Evolutionary conservation across 2,888 invertebrate species (phyloP).

Genomic region (Megalurothrips usitatus): DNA sequence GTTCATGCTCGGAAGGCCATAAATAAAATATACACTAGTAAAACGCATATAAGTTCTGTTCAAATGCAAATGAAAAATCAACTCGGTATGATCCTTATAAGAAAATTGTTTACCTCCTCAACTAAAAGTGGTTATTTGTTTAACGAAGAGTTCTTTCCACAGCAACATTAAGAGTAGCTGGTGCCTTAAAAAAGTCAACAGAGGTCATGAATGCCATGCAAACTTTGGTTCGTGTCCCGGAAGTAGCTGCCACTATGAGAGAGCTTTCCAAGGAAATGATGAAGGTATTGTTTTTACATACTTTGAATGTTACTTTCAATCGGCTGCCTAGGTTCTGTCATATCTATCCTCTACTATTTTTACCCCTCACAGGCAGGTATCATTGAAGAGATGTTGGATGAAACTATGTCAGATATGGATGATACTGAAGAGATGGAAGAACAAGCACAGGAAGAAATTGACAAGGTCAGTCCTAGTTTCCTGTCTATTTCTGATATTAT

Average conservation of each 20-base stretch:
- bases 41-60: constrained; percentile 95
- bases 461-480: constrained; percentile 58
- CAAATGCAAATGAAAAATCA: constrained; percentile 98
- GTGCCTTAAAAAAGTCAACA: constrained; percentile 88
- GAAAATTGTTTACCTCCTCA: neutral
- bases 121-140: constrained; percentile 6
- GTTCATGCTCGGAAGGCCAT: constrained; percentile 82
- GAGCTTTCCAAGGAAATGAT: constrained; percentile 99
- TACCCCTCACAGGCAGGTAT: constrained; percentile 70
- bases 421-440: constrained; percentile 95
- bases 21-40: constrained; percentile 88
- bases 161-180: constrained; percentile 93
- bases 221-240: constrained; percentile 80
- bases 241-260: constrained; percentile 93
- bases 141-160: constrained; percentile 38
- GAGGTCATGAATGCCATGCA: constrained; percentile 99
- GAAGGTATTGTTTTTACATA: constrained; percentile 52
- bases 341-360: neutral
- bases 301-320: neutral
- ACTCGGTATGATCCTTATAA: constrained; percentile 57
- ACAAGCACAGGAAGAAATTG: constrained; percentile 88
- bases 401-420: constrained; percentile 82
- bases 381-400: constrained; percentile 98
- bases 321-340: neutral
- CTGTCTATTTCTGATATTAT: constrained; percentile 11